These are phyloP conservation scores for Dicrurus megarhynchus DNA, from an alignment of 2,113 vertebrate genomes.

Conservation along the genomic window DNA sequence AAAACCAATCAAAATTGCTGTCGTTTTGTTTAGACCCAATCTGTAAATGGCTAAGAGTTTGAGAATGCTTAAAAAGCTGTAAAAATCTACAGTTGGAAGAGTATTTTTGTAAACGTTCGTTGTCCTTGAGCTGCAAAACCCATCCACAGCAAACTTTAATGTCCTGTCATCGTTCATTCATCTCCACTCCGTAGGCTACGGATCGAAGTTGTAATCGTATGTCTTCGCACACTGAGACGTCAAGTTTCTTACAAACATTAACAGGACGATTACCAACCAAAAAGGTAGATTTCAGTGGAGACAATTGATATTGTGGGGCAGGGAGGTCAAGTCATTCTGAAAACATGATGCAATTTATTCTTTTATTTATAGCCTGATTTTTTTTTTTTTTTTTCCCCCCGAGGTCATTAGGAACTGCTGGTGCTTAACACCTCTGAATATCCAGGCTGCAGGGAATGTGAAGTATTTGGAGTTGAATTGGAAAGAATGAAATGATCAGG, in stretches of 20 bases:
- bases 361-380: slow-evolving; percentile 40
- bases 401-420: slow-evolving; percentile 23
- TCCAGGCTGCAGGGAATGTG: not conserved
- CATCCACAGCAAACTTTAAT: slow-evolving; percentile 79
- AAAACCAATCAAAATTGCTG: not conserved
- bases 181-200: slow-evolving; percentile 95
- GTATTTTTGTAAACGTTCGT: slow-evolving; percentile 40
- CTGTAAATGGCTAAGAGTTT: slow-evolving; percentile 26
- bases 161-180: slow-evolving; percentile 95
- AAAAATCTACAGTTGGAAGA: slow-evolving; percentile 24
- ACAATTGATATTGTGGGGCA: slow-evolving; percentile 64
- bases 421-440: slow-evolving; percentile 33
- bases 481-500: slow-evolving; percentile 11
- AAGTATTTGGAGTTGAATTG: not conserved
- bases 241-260: slow-evolving; percentile 99
- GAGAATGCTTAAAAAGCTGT: slow-evolving; percentile 18
- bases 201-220: slow-evolving; percentile 99
- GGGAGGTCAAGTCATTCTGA: slow-evolving; percentile 54
- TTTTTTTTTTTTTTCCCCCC: not conserved
- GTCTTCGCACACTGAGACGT: slow-evolving; percentile 99
- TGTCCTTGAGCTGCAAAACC: slow-evolving; percentile 60
- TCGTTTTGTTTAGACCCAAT: slow-evolving; percentile 9
- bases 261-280: slow-evolving; percentile 99
- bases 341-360: slow-evolving; percentile 35
- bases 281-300: slow-evolving; percentile 92